phyloP scores from a whole-genome alignment of 2,797 vertebrate genomes.

The Sciurus carolinensis region DNA sequence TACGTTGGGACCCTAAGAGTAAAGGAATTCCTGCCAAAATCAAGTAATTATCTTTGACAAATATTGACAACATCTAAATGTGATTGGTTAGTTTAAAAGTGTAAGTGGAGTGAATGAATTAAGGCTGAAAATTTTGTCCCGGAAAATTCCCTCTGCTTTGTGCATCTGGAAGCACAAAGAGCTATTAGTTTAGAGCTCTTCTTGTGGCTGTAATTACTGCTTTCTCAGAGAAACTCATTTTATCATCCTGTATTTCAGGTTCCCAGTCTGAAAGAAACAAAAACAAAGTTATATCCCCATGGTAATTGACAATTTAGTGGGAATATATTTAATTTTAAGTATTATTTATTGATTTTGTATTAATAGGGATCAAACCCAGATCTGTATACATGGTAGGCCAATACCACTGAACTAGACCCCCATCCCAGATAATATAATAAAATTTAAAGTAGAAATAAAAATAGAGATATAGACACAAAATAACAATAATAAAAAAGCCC shows the following conservation, averaged over 20 bases:
- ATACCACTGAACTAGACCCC: not conserved
- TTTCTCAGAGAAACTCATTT: not conserved
- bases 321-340: not conserved
- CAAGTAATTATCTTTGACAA: not conserved
- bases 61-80: not conserved
- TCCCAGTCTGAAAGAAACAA: not conserved
- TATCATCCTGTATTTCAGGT: not conserved
- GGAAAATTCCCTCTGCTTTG: not conserved
- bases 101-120: not conserved
- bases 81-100: not conserved
- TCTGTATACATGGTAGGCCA: not conserved
- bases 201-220: not conserved
- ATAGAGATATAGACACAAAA: not conserved
- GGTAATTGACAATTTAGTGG: not conserved
- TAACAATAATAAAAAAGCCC: not conserved
- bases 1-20: not conserved
- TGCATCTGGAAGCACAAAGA: not conserved
- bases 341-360: not conserved
- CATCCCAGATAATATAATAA: not conserved
- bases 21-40: not conserved
- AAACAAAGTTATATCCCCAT: not conserved
- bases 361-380: not conserved
- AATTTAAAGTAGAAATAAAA: constrained; percentile 13
- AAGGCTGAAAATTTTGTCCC: not conserved
- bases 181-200: not conserved